A percentile compares a stretch with the other conserved stretches of the same genome.
These are phyloP conservation scores for Orbicella faveolata DNA, from an alignment of 64 coral and sea anemone genomes.

Conservation along the genomic window DNA sequence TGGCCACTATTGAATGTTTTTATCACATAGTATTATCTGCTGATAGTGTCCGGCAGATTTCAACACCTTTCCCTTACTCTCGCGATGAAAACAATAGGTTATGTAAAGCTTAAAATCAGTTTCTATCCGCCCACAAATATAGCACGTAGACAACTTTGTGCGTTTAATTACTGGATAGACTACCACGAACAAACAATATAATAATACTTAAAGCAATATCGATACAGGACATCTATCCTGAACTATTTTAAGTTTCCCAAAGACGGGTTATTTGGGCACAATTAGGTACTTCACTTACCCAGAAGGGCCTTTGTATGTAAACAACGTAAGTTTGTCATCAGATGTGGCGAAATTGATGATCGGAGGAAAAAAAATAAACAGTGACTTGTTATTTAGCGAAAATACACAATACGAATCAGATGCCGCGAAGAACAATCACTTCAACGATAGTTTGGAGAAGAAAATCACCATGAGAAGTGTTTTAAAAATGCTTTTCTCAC, in stretches of 20 bases:
- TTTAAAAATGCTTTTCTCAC: constrained; percentile 40
- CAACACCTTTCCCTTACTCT: too few relatives aligned
- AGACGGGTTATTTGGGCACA: not conserved
- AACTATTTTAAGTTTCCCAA: not conserved
- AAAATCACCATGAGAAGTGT: not conserved
- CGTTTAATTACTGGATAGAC: too few relatives aligned
- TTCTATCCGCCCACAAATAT: too few relatives aligned
- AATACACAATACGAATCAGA: not conserved
- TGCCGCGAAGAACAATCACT: not conserved
- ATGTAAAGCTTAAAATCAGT: too few relatives aligned
- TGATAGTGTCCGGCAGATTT: too few relatives aligned
- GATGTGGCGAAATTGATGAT: not conserved
- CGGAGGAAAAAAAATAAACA: not conserved
- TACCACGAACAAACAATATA: not conserved
- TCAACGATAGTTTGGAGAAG: not conserved
- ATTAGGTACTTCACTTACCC: constrained; percentile 6
- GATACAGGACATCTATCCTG: not conserved
- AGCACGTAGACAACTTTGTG: not conserved
- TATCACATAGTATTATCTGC: too few relatives aligned
- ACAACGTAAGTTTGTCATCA: not conserved
- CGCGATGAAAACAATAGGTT: too few relatives aligned
- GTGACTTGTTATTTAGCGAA: not conserved
- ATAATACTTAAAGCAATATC: not conserved
- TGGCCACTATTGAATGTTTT: too few relatives aligned
- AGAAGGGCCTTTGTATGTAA: constrained; percentile 2